These are phyloP conservation scores for Siniperca scherzeri DNA, from an alignment of 2,797 vertebrate species.

Conservation along the genomic window DNA sequence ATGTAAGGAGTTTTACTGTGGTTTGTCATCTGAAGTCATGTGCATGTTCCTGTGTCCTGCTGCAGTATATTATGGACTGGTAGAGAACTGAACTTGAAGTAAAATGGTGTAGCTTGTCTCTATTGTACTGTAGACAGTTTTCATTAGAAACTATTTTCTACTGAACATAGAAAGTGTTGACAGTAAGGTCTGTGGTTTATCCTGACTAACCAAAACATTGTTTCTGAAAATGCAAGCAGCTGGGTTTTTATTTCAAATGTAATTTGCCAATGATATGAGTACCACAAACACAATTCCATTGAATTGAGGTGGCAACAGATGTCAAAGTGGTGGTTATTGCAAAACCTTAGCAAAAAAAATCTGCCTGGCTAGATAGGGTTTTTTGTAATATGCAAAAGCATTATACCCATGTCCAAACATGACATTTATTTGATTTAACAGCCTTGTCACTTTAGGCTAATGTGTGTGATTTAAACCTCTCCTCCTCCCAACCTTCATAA, in stretches of 20 bases:
- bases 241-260: not conserved
- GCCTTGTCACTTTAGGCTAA: not conserved
- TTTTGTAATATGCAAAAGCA: not conserved
- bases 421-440: slow-evolving; percentile 9
- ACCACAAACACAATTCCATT: slow-evolving; percentile 4
- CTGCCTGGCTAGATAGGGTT: not conserved
- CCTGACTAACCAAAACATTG: not conserved
- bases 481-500: not conserved
- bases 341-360: slow-evolving; percentile 8
- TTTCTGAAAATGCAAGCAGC: slow-evolving; percentile 1
- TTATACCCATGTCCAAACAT: not conserved
- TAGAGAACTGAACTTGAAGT: not conserved
- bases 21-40: not conserved
- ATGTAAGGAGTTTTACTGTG: not conserved
- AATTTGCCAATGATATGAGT: not conserved
- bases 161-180: not conserved
- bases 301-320: not conserved
- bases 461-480: slow-evolving; percentile 8
- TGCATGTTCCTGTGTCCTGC: not conserved
- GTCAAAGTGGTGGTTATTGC: not conserved
- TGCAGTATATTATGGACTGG: not conserved
- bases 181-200: not conserved
- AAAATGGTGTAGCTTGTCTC: not conserved
- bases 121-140: not conserved
- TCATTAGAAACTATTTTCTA: not conserved